phyloP scores from a whole-genome alignment of 1,140 invertebrate species.

The Papilio xuthus region DNA sequence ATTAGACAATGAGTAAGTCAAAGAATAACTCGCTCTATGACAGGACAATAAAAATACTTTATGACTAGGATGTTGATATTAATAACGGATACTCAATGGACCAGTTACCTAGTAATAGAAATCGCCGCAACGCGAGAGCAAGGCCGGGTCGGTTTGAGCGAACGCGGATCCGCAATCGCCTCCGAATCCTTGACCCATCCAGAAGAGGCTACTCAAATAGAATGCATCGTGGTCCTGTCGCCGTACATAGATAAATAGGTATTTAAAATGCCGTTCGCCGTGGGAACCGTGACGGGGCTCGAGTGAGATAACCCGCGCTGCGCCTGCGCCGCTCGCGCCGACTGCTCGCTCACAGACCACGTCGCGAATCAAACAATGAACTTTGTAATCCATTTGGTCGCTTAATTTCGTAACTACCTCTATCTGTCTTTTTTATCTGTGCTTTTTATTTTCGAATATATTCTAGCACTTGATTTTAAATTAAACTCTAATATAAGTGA shows the following conservation, averaged over 20 bases:
- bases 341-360: conserved; percentile 51
- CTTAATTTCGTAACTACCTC: conserved; percentile 75
- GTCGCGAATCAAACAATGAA: conserved; percentile 78
- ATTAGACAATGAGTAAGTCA: conserved; percentile 13
- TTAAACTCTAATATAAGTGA: conserved; percentile 55
- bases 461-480: conserved; percentile 56
- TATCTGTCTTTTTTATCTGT: conserved; percentile 75
- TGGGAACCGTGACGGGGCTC: conserved; percentile 76
- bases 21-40: conserved; percentile 12
- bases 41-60: conserved; percentile 35
- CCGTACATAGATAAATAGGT: conserved; percentile 78
- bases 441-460: conserved; percentile 71
- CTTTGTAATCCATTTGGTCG: conserved; percentile 76
- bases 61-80: conserved; percentile 38
- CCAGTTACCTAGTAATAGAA: conserved; percentile 37
- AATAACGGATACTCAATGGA: conserved; percentile 35
- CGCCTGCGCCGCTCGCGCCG: conserved; percentile 51
- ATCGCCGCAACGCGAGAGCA: conserved; percentile 52
- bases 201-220: conserved; percentile 78
- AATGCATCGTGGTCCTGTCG: conserved; percentile 76
- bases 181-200: conserved; percentile 79
- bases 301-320: conserved; percentile 65
- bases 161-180: conserved; percentile 73
- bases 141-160: conserved; percentile 66
- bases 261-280: conserved; percentile 78